A percentile compares a stretch with the other conserved stretches of the same genome.
phyloP scores from a whole-genome alignment of 1,140 invertebrate genomes.

The Caerostris extrusa region DNA sequence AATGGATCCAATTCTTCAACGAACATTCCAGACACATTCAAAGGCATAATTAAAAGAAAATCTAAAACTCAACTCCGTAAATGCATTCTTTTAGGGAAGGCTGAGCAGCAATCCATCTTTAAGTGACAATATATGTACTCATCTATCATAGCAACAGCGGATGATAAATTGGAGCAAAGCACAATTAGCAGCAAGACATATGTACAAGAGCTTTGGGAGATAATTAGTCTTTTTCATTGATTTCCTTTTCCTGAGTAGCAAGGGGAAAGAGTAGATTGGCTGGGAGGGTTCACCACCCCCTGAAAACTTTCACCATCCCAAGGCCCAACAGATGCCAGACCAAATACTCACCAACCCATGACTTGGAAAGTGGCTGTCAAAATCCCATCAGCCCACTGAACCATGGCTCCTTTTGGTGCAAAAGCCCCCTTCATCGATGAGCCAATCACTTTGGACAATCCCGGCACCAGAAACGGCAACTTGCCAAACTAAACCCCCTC shows the following conservation, averaged over 20 bases:
- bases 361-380: constrained; percentile 59
- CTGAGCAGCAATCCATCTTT: neutral
- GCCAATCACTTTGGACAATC: neutral
- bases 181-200: constrained; percentile 9
- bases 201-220: neutral
- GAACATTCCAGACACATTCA: too few species aligned
- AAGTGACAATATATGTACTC: neutral
- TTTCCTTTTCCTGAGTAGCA: neutral
- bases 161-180: neutral
- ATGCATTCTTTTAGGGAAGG: too few species aligned
- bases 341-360: constrained; percentile 13
- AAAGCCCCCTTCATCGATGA: constrained; percentile 14
- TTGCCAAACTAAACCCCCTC: neutral
- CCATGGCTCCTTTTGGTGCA: neutral
- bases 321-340: constrained; percentile 1
- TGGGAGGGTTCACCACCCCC: neutral
- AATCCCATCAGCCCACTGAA: constrained; percentile 13
- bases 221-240: constrained; percentile 36
- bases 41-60: too few species aligned
- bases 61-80: too few species aligned
- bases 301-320: neutral
- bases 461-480: constrained; percentile 10
- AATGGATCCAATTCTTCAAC: too few species aligned
- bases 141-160: neutral
- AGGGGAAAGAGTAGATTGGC: too few species aligned